Percentiles rank a stretch among this genome's conserved stretches.
These are phyloP conservation scores for Onthophagus sagittarius DNA, from an alignment of 2,888 invertebrate species.

Conservation along the genomic window DNA sequence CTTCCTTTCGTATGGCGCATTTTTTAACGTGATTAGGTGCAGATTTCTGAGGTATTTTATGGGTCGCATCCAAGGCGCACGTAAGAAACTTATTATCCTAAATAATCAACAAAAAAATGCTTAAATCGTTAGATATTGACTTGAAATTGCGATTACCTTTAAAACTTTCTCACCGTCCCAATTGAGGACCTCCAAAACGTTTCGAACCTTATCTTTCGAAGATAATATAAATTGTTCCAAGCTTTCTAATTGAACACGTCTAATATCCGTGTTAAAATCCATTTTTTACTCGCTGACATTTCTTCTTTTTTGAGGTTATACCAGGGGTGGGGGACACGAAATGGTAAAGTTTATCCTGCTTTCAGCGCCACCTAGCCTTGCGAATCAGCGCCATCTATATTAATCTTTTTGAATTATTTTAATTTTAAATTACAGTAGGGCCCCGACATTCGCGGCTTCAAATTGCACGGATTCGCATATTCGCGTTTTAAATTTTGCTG, in stretches of 20 bases:
- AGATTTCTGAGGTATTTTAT: slow-evolving; percentile 46
- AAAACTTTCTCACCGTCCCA: slow-evolving; percentile 41
- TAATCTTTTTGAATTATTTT: too few relatives aligned
- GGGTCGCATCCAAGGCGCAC: slow-evolving; percentile 51
- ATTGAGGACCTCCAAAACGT: slow-evolving; percentile 40
- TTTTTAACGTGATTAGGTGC: slow-evolving; percentile 47
- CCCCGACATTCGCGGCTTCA: too few relatives aligned
- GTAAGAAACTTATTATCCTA: slow-evolving; percentile 41
- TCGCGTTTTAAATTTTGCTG: too few relatives aligned
- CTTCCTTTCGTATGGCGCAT: slow-evolving; percentile 50
- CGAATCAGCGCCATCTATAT: too few relatives aligned
- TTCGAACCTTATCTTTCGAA: slow-evolving; percentile 42
- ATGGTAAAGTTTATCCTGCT: too few relatives aligned
- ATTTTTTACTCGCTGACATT: slow-evolving; percentile 30
- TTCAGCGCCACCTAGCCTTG: too few relatives aligned
- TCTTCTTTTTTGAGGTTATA: not conserved
- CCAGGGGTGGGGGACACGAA: too few relatives aligned
- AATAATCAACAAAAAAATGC: slow-evolving; percentile 23
- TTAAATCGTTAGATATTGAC: too few relatives aligned
- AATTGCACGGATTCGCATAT: too few relatives aligned
- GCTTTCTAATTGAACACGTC: slow-evolving; percentile 46
- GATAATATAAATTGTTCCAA: slow-evolving; percentile 45
- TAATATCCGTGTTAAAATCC: slow-evolving; percentile 47
- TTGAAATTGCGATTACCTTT: slow-evolving; percentile 32
- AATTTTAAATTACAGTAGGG: too few relatives aligned